These are phyloP conservation scores for Dicaeum eximium DNA, from an alignment of 2,113 vertebrate genomes.

Conservation along the genomic window DNA sequence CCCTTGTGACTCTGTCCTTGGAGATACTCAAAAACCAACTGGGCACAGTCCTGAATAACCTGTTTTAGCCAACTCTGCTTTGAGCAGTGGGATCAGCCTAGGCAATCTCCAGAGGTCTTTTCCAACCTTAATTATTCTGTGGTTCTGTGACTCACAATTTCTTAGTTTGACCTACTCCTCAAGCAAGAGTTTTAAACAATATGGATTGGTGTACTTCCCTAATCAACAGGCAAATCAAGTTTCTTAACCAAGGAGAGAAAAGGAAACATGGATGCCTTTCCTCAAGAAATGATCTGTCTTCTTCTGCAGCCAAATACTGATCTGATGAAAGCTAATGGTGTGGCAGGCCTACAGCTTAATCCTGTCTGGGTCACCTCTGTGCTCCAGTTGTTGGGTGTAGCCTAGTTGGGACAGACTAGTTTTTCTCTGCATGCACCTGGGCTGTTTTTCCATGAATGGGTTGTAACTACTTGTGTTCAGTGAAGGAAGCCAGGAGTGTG, in stretches of 20 bases:
- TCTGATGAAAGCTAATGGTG: not conserved
- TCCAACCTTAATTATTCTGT: not conserved
- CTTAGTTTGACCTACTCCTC: not conserved
- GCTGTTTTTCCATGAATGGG: not conserved
- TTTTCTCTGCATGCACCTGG: not conserved
- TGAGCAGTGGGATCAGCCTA: not conserved
- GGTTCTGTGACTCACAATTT: not conserved
- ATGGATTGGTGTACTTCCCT: not conserved
- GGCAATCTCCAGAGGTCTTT: not conserved
- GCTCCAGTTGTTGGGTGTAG: not conserved
- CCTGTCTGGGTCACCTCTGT: not conserved
- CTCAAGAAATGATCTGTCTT: not conserved
- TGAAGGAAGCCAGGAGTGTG: not conserved
- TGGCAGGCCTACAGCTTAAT: not conserved
- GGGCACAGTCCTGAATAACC: not conserved
- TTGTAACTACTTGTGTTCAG: not conserved
- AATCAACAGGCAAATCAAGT: not conserved
- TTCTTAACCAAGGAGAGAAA: not conserved
- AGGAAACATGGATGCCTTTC: not conserved
- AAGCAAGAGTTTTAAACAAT: not conserved
- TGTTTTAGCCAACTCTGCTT: not conserved
- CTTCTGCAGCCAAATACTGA: not conserved
- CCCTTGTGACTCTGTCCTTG: not conserved
- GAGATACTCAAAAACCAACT: not conserved
- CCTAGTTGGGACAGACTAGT: not conserved